Percentiles rank a stretch among this genome's conserved stretches.
phyloP scores from a whole-genome alignment of 2,888 invertebrate genomes.

The Patella depressa region DNA sequence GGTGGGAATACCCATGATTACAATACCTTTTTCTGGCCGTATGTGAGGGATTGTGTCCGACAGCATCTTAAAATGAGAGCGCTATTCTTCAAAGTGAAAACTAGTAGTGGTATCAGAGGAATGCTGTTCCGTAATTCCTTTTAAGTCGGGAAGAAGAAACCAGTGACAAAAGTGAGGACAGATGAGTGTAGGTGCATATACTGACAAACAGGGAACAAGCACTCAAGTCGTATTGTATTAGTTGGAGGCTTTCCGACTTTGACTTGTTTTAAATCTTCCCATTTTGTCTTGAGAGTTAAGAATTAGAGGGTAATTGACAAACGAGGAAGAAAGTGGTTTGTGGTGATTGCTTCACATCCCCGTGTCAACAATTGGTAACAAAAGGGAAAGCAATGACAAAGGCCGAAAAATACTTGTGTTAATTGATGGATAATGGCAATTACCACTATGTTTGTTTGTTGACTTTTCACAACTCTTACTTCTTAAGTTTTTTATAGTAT shows the following conservation, averaged over 20 bases:
- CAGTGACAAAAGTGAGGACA: background rate
- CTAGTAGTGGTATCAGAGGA: constrained; percentile 21
- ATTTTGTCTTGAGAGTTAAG: constrained; percentile 12
- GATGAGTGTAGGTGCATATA: constrained; percentile 7
- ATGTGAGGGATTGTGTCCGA: constrained; percentile 27
- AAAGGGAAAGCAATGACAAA: constrained; percentile 15
- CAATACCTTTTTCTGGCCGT: constrained; percentile 24
- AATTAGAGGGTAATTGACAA: constrained; percentile 7
- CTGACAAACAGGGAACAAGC: constrained; percentile 1
- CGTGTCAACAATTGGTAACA: constrained; percentile 8
- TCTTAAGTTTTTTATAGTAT: background rate
- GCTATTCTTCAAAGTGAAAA: constrained; percentile 21
- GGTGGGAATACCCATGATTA: constrained; percentile 24
- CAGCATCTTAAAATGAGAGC: constrained; percentile 18
- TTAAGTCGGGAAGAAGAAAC: constrained; percentile 13
- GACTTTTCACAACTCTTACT: background rate
- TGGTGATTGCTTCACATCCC: background rate
- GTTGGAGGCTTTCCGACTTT: constrained; percentile 10
- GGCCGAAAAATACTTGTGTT: constrained; percentile 9
- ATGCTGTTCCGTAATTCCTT: constrained; percentile 19
- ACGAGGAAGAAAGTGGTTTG: constrained; percentile 1
- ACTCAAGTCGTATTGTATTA: constrained; percentile 2
- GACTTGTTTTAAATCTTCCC: constrained; percentile 3
- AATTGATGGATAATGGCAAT: constrained; percentile 13
- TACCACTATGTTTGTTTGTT: constrained; percentile 1